Conservation (phyloP, 1,140 invertebrate species). For the Bombus waltoni region DNA sequence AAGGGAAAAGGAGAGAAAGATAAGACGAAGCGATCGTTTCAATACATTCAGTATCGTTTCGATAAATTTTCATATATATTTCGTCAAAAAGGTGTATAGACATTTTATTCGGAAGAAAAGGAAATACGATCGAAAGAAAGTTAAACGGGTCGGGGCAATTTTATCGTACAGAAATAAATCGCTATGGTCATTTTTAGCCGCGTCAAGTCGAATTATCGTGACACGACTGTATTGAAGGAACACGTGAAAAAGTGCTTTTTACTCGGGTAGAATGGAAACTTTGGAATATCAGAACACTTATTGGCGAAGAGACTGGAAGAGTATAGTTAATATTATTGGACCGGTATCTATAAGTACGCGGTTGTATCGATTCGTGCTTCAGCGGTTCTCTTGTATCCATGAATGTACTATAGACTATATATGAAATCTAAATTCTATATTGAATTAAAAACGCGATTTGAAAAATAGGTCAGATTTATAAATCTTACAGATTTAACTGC, state of each 20-base stretch:
- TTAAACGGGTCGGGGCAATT: background rate
- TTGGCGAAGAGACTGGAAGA: background rate
- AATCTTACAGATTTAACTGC: background rate
- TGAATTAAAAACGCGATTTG: background rate
- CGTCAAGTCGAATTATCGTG: background rate
- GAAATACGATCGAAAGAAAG: background rate
- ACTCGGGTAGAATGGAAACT: background rate
- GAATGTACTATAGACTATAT: background rate
- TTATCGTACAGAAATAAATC: background rate
- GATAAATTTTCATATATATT: too few relatives aligned
- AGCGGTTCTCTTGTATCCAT: conserved; percentile 4
- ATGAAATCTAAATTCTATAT: background rate
- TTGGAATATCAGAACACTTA: background rate
- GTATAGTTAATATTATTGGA: conserved; percentile 49
- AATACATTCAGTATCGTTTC: too few relatives aligned
- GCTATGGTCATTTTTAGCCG: background rate
- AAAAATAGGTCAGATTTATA: background rate
- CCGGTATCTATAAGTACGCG: conserved; percentile 32
- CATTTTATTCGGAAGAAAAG: background rate
- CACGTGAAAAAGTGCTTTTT: background rate
- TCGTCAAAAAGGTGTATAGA: too few relatives aligned
- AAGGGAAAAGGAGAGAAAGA: background rate
- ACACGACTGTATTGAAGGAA: background rate
- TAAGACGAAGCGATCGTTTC: background rate
- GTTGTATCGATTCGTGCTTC: conserved; percentile 55